A percentile compares a stretch with the other conserved stretches of the same genome.
phyloP scores from a whole-genome alignment of 2,797 vertebrate genomes.

The Momotus momota region DNA sequence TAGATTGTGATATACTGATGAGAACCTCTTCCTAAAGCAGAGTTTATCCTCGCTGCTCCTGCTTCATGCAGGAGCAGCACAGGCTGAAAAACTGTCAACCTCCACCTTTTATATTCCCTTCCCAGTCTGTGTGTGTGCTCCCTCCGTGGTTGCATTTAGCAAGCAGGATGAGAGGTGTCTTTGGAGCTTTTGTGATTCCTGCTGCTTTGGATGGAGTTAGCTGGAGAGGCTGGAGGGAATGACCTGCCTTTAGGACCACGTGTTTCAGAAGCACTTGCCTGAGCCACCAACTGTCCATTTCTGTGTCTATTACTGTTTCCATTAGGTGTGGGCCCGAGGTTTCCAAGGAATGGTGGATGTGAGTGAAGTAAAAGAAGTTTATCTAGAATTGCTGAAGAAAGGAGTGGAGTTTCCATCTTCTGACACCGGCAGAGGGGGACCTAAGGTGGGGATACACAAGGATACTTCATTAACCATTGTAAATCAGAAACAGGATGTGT shows the following conservation, averaged over 20 bases:
- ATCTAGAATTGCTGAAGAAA: constrained; percentile 82
- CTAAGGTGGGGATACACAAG: constrained; percentile 63
- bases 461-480: background rate
- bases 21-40: background rate
- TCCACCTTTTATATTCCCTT: background rate
- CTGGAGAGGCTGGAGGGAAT: background rate
- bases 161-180: background rate
- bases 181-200: background rate
- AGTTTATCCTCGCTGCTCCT: background rate
- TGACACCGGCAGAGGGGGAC: constrained; percentile 1
- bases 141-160: background rate
- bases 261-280: background rate
- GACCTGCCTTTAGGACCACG: background rate
- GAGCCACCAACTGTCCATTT: background rate
- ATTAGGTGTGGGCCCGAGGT: constrained; percentile 66
- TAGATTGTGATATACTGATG: background rate
- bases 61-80: background rate
- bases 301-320: background rate
- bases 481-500: background rate
- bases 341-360: constrained; percentile 78
- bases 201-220: background rate
- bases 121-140: background rate
- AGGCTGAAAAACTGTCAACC: background rate
- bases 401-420: constrained; percentile 80
- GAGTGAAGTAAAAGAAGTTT: constrained; percentile 81